Evolutionary conservation across 2,797 vertebrate species (phyloP), one percentile per base, ranked within the genome.

Genomic region (Poeciliopsis gracilis): DNA sequence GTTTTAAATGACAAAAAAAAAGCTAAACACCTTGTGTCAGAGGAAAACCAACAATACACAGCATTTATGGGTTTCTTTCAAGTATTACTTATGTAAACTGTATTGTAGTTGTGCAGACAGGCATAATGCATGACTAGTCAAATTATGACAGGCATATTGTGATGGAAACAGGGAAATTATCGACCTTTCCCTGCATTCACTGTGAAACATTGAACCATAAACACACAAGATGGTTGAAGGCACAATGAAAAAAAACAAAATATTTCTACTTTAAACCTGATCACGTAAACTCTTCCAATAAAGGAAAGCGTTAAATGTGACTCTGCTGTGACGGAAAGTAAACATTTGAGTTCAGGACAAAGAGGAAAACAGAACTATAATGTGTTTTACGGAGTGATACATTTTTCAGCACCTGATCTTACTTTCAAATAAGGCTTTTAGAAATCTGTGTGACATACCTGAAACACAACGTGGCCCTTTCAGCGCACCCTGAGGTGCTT

Each of bases 391-490:
- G 16, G 74, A 33, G 0, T 70, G 25, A 36, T 6, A 28, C 33
- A 46, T 72, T 72, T 33, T 28, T 38, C 71, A 36, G 20, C 63
- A 0, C 28, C 41, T 76, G 47, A 63, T 67, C 12, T 78, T 59
- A 28, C 10, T 20, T 1, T 70, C 69, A 59, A 61, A 76, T 25
- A 49, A 33, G 78, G 72, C 69, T 76, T 47, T 43, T 47, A 30
- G 25, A 69, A 77, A 73, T 82, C 63, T 77, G 67, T 78, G 47
- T 77, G 71, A 79, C 57, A 73, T 10, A 82, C 9, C 71, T 66
- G 72, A 82, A 78, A 63, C 67, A 55, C 51, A 72, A 63, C 0
- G 49, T 53, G 28, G 55, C 63, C 77, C 80, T 87, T 78, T 78
- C 23, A 75, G 82, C 75, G 28, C 30, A 16, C 55, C 86, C 79